phyloP scores from a whole-genome alignment of 23 tunicate species.

The Trididemnum nubilum region DNA sequence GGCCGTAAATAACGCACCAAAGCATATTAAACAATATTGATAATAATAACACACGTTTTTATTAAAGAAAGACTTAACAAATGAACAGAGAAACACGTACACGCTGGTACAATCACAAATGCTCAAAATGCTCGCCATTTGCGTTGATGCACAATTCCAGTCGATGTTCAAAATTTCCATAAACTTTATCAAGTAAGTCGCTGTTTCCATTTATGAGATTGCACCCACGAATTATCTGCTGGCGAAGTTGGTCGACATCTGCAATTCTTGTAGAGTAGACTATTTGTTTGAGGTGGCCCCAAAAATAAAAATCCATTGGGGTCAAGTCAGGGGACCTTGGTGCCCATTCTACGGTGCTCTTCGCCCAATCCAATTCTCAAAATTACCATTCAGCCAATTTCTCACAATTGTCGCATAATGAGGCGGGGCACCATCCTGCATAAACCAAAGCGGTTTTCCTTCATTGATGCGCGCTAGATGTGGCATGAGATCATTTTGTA shows the following conservation, averaged over 20 bases:
- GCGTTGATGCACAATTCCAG: no score
- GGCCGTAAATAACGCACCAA: no score
- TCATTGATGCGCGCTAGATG: slow-evolving; percentile 6
- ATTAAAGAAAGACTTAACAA: no score
- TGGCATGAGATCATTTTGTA: slow-evolving; percentile 25
- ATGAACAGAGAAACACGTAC: no score
- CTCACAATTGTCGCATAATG: slow-evolving; percentile 9
- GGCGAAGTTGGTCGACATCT: neutral
- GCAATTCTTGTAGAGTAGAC: slow-evolving; percentile 13
- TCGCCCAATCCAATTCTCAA: slow-evolving; percentile 9
- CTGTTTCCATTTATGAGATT: no score
- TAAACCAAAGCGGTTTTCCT: slow-evolving; percentile 26
- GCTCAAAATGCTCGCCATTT: no score
- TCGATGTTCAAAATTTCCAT: no score
- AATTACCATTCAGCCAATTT: slow-evolving; percentile 11
- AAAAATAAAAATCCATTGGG: slow-evolving; percentile 10
- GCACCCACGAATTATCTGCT: slow-evolving; percentile 6
- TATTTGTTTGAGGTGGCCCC: neutral
- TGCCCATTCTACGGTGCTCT: neutral
- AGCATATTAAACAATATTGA: no score
- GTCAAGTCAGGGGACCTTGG: neutral
- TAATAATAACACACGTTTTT: no score
- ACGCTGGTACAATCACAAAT: no score
- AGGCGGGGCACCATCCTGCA: no score
- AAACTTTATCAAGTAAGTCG: no score